Evolutionary conservation across 2,797 vertebrate genomes (phyloP).

Genomic region (Syngnathus rostellatus): DNA sequence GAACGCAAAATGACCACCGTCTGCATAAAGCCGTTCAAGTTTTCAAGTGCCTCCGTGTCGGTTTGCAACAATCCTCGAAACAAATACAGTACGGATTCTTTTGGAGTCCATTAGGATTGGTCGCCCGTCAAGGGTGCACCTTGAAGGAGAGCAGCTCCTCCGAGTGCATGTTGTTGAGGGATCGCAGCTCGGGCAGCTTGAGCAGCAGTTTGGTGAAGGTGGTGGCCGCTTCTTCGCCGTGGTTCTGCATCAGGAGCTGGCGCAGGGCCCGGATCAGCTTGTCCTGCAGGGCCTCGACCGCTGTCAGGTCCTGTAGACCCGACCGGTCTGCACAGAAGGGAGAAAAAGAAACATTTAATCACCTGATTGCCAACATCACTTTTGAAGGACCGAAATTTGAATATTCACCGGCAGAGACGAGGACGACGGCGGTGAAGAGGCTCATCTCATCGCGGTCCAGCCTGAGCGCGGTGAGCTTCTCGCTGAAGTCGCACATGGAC

Average conservation of each 20-base stretch:
- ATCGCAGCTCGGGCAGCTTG: constrained; percentile 93
- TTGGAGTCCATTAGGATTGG: constrained; percentile 34
- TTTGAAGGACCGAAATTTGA: neutral
- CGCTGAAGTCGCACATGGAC: constrained; percentile 97
- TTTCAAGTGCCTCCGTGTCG: constrained; percentile 29
- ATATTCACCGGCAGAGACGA: constrained; percentile 87
- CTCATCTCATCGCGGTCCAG: constrained; percentile 92
- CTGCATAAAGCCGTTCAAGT: constrained; percentile 30
- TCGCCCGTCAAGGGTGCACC: constrained; percentile 74
- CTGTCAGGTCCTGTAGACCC: constrained; percentile 86
- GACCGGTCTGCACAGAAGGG: constrained; percentile 79
- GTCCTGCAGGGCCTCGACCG: constrained; percentile 92
- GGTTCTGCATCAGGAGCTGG: constrained; percentile 91
- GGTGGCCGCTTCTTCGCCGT: constrained; percentile 82
- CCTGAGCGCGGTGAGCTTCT: constrained; percentile 84
- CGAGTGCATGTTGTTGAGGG: constrained; percentile 98
- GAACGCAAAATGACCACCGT: constrained; percentile 2
- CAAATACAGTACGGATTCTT: constrained; percentile 50
- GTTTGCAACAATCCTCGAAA: constrained; percentile 46
- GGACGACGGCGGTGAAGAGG: constrained; percentile 93
- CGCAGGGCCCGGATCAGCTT: constrained; percentile 88
- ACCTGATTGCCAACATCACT: too few relatives aligned
- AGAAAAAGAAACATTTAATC: neutral
- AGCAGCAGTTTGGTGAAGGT: constrained; percentile 96
- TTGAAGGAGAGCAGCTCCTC: constrained; percentile 97